Conservation (phyloP, 2,797 vertebrate species). For the Echeneis naucrates region DNA sequence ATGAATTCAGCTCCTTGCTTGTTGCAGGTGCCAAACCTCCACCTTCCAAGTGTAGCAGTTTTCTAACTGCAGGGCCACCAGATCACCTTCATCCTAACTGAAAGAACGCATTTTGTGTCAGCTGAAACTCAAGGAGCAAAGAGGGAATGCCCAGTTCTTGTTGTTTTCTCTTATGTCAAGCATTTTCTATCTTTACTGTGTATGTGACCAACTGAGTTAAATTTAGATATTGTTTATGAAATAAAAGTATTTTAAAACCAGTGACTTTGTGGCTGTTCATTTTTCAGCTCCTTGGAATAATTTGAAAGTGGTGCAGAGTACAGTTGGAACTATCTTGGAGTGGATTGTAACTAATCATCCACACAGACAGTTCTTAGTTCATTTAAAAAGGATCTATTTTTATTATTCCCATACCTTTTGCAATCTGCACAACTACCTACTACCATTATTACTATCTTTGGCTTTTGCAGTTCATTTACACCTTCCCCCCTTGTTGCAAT, state of each 20-base stretch:
- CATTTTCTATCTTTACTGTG: conserved; percentile 82
- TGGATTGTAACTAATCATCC: not conserved
- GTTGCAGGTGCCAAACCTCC: conserved; percentile 24
- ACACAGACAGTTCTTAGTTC: not conserved
- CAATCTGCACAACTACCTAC: too few species aligned
- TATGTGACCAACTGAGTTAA: conserved; percentile 72
- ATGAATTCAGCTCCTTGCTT: conserved; percentile 1
- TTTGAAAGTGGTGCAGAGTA: not conserved
- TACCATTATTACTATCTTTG: too few species aligned
- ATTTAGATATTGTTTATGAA: conserved; percentile 83
- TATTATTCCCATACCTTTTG: not conserved
- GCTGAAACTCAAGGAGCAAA: conserved; percentile 44
- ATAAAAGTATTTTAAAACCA: conserved; percentile 84
- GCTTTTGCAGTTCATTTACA: too few species aligned
- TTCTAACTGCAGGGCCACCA: conserved; percentile 26
- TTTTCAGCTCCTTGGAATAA: not conserved
- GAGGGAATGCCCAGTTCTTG: conserved; percentile 57
- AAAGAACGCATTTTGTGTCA: conserved; percentile 22
- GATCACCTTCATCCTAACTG: conserved; percentile 17
- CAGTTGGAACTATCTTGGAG: not conserved
- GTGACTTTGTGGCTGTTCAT: not conserved
- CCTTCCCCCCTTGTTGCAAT: too few species aligned
- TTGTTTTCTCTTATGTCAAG: conserved; percentile 65
- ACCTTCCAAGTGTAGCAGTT: conserved; percentile 58
- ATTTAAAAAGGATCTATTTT: not conserved